Evolutionary conservation across 2,888 invertebrate species (phyloP).

Genomic region (Ophion costatus): DNA sequence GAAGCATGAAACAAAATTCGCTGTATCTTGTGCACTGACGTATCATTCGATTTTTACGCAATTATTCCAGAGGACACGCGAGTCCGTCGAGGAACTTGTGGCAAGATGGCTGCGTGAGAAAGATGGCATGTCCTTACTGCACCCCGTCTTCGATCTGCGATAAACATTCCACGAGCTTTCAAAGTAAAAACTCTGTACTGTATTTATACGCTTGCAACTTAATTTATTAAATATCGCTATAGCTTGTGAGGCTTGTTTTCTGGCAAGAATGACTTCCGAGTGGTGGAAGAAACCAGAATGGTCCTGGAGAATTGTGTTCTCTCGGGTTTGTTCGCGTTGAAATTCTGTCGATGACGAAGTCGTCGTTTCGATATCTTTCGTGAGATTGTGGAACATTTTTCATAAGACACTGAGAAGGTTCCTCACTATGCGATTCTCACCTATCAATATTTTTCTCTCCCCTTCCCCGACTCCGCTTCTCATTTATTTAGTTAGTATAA

Average conservation of each 20-base stretch:
- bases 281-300: too few relatives aligned
- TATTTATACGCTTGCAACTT: background rate
- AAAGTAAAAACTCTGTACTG: background rate
- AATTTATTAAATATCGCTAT: background rate
- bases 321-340: too few relatives aligned
- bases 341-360: too few relatives aligned
- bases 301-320: too few relatives aligned
- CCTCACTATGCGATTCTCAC: too few relatives aligned
- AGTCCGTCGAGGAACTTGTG: constrained; percentile 69
- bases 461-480: too few relatives aligned
- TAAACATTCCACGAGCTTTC: background rate
- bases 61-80: constrained; percentile 68
- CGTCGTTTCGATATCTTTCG: too few relatives aligned
- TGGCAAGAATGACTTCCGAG: too few relatives aligned
- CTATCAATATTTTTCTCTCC: too few relatives aligned
- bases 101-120: constrained; percentile 71
- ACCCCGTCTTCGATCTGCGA: constrained; percentile 69
- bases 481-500: too few relatives aligned
- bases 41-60: background rate
- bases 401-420: too few relatives aligned
- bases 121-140: constrained; percentile 73
- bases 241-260: background rate
- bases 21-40: background rate
- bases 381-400: too few relatives aligned
- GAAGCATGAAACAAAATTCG: background rate